These are phyloP conservation scores for Homalodisca vitripennis DNA, from an alignment of 1,140 invertebrate species.

Conservation along the genomic window DNA sequence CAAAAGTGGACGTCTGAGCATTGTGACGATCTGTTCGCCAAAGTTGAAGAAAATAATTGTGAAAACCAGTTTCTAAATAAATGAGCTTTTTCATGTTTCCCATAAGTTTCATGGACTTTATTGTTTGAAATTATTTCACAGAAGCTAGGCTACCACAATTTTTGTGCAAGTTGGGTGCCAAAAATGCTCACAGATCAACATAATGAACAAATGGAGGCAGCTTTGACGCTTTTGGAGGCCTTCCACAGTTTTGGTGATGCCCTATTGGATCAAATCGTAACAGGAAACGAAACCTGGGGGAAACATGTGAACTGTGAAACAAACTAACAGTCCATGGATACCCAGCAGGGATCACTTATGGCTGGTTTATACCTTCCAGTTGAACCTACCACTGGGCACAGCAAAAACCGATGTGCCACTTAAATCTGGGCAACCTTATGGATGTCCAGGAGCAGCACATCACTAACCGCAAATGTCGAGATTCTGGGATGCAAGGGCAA, in stretches of 20 bases:
- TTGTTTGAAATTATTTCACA: conserved; percentile 23
- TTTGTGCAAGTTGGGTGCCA: conserved; percentile 30
- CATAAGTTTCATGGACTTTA: conserved; percentile 5
- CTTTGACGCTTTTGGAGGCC: not conserved
- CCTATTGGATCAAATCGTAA: no score
- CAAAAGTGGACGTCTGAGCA: not conserved
- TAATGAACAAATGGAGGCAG: not conserved
- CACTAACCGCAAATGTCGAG: no score
- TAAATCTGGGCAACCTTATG: no score
- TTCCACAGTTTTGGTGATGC: not conserved
- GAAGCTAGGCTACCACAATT: conserved; percentile 15
- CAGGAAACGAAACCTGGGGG: no score
- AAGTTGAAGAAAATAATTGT: not conserved
- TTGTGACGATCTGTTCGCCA: not conserved
- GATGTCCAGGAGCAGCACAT: no score
- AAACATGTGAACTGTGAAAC: no score
- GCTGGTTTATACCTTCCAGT: no score
- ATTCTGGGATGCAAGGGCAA: no score
- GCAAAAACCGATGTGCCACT: no score
- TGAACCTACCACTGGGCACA: no score
- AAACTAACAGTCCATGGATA: no score
- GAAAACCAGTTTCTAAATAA: not conserved
- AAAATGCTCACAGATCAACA: conserved; percentile 29
- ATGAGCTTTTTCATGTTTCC: not conserved
- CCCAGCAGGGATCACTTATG: no score